phyloP scores from a whole-genome alignment of 2,113 vertebrate species.

The Proterorhinus semilunaris region DNA sequence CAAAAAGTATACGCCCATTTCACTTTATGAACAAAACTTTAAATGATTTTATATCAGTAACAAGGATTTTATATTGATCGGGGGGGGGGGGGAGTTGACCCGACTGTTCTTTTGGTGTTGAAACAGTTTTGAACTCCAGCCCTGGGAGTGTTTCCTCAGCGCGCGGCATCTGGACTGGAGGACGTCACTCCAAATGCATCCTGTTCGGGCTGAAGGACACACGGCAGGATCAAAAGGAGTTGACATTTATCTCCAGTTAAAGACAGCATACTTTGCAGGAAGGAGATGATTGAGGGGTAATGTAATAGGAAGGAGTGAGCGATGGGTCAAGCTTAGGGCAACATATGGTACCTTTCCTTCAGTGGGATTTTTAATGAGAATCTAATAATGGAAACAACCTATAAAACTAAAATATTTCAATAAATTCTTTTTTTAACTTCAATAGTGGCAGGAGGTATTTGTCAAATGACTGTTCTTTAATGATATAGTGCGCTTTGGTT shows the following conservation, averaged over 20 bases:
- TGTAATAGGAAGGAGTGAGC: constrained; percentile 1
- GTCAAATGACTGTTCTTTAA: too few species aligned
- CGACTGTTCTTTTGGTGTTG: constrained; percentile 65
- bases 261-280: constrained; percentile 44
- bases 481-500: too few species aligned
- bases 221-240: constrained; percentile 48
- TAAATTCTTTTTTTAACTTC: too few species aligned
- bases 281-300: constrained; percentile 19
- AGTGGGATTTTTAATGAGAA: neutral
- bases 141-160: constrained; percentile 66
- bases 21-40: too few species aligned
- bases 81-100: constrained; percentile 47
- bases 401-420: too few species aligned
- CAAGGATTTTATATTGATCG: too few species aligned
- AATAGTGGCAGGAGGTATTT: too few species aligned
- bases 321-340: neutral
- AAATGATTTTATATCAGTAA: too few species aligned
- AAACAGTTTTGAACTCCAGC: constrained; percentile 67
- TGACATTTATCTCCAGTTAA: constrained; percentile 52
- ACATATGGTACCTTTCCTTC: neutral
- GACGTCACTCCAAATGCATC: constrained; percentile 51
- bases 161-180: constrained; percentile 57
- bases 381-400: too few species aligned
- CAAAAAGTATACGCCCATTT: too few species aligned
- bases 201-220: constrained; percentile 63